Percentiles rank a stretch among this genome's conserved stretches.
These are phyloP conservation scores for Cryptophagus acutangulus DNA, from an alignment of 2,888 invertebrate genomes.

Conservation along the genomic window DNA sequence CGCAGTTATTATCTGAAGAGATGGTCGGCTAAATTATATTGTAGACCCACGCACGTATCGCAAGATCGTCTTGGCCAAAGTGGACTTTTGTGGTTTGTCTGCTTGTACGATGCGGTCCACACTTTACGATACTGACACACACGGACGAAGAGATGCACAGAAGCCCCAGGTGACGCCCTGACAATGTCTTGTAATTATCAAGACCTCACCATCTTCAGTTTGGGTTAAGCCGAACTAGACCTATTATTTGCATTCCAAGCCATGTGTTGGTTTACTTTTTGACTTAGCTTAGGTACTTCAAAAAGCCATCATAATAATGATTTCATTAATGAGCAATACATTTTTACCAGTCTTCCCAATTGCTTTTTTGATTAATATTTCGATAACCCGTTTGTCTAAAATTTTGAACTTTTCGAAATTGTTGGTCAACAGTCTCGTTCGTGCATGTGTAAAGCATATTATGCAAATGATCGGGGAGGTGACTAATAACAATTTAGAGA, in stretches of 20 bases:
- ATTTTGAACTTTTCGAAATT: background rate
- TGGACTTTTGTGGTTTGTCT: constrained; percentile 31
- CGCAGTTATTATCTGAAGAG: too few relatives aligned
- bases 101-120: constrained; percentile 24
- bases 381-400: too few relatives aligned
- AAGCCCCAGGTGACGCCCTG: constrained; percentile 43
- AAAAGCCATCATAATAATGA: too few relatives aligned
- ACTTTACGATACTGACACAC: too few relatives aligned
- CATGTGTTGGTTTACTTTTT: too few relatives aligned
- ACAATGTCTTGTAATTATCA: constrained; percentile 41
- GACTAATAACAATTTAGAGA: too few relatives aligned
- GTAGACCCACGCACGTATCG: constrained; percentile 44
- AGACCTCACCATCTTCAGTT: constrained; percentile 29
- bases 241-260: constrained; percentile 37
- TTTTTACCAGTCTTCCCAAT: too few relatives aligned
- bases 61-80: constrained; percentile 27
- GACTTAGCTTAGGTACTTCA: too few relatives aligned
- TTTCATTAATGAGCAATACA: too few relatives aligned
- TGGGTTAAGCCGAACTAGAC: constrained; percentile 22
- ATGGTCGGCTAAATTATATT: constrained; percentile 48
- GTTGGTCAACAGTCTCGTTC: background rate
- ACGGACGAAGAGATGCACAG: constrained; percentile 31
- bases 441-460: background rate
- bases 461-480: too few relatives aligned
- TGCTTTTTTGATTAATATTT: too few relatives aligned